Base-by-base conservation (phyloP, 1,140 invertebrate genomes). In the Steinernema khuongi region DNA sequence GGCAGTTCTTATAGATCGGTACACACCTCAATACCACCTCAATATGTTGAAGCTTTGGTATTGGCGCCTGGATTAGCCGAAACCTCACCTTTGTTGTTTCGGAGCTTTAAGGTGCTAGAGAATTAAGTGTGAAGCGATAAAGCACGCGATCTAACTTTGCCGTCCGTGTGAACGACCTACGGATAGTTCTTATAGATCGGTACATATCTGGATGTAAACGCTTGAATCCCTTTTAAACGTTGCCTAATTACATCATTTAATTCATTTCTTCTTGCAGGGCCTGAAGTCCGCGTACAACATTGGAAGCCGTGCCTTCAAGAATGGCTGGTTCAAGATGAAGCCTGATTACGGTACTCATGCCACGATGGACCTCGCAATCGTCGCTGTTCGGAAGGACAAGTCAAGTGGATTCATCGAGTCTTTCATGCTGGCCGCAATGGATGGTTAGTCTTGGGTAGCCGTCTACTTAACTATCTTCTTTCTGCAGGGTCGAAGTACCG, bases 121-220 rank as follows among this genome's bases (percentile, higher is more conserved):
- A 60, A 60, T 22, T 4, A 7, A 17, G 50, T 60, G 50, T 22
- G 50, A 60, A 60, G 50, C 50, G 50, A 60, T 60, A 60, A 14
- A 41, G 50, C 50, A 60, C 50, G 4, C 50, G 50, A 60, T 60
- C 50, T 60, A 22, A 60, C 50, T 60, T 60, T 60, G 50, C 50
- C 26, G 50, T 22, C 26, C 22, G 19, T 22, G 7, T 14, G n/a
- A 60, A 60, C 4, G 4, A 26, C 50, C 4, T 14, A 4, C 19
- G 11, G 26, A 60, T 22, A 22, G 50, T 60, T 60, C 50, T 60
- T 60, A 22, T 4, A 22, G 19, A 60, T 60, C 50, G 50, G 50
- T 14, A 60, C 50, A 60, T 60, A 14, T 22, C 22, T 60, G 36
- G n/a, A 41, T 41, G n/a, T 41, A 41, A 60, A n/a, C n/a, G n/a